Conservation (phyloP, 2,797 vertebrate genomes). For the Alca torda region DNA sequence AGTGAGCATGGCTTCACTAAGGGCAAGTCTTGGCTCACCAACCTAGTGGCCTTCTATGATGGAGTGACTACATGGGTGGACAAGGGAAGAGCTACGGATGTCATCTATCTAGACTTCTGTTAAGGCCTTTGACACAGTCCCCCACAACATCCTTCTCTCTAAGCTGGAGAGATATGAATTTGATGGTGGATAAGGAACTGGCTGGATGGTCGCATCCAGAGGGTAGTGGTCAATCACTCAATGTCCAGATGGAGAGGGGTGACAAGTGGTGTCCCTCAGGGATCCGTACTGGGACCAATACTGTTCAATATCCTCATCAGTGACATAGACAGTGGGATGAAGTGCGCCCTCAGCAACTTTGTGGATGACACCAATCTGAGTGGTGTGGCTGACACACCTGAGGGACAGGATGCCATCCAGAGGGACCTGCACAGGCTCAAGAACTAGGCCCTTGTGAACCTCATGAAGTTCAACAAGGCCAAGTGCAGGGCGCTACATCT, state of each 20-base stretch:
- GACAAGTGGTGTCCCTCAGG: background rate
- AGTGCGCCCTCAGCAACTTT: background rate
- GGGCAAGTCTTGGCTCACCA: background rate
- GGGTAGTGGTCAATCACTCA: background rate
- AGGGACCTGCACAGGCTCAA: background rate
- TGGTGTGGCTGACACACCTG: background rate
- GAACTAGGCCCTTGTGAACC: background rate
- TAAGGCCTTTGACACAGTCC: background rate
- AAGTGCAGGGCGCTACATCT: background rate
- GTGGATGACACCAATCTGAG: background rate
- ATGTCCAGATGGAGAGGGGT: background rate
- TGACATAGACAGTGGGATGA: background rate
- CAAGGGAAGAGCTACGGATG: background rate
- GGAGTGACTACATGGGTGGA: background rate
- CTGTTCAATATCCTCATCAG: background rate
- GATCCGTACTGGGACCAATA: background rate
- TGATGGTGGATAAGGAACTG: background rate
- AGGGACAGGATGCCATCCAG: background rate
- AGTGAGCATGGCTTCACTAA: background rate
- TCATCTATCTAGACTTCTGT: background rate
- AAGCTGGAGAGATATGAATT: background rate
- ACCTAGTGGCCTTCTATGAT: background rate
- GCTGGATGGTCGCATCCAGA: background rate
- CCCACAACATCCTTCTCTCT: background rate
- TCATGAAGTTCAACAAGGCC: background rate